A percentile compares a stretch with the other conserved stretches of the same genome.
These are phyloP conservation scores for Leptobrachium ailaonicum DNA, from an alignment of 2,113 vertebrate species.

Conservation along the genomic window DNA sequence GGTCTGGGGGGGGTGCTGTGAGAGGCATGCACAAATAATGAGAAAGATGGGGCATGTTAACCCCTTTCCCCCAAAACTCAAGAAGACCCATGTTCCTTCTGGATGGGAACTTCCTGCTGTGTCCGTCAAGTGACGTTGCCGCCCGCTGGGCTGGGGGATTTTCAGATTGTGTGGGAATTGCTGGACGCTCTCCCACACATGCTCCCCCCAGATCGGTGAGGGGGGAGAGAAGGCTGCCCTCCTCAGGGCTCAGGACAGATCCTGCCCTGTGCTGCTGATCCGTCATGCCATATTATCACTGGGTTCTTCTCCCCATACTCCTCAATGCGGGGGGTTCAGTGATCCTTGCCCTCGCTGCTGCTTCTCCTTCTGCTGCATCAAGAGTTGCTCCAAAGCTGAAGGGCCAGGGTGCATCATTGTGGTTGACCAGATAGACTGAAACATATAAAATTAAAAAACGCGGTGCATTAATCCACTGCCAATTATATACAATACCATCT, in stretches of 20 bases:
- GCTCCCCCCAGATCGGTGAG: slow-evolving; percentile 53
- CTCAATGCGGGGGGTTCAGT: slow-evolving; percentile 99
- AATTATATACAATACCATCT: too few relatives aligned
- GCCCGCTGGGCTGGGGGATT: slow-evolving; percentile 38
- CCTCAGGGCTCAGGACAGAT: slow-evolving; percentile 68
- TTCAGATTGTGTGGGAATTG: slow-evolving; percentile 35
- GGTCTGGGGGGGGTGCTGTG: slow-evolving; percentile 38
- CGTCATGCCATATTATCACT: slow-evolving; percentile 81
- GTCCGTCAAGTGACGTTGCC: slow-evolving; percentile 41
- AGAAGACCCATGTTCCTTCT: slow-evolving; percentile 45
- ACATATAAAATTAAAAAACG: background rate
- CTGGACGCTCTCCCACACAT: slow-evolving; percentile 37
- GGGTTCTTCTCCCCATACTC: slow-evolving; percentile 69
- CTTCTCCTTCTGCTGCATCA: slow-evolving; percentile 99
- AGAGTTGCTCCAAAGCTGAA: slow-evolving; percentile 96
- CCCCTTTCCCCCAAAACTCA: slow-evolving; percentile 40
- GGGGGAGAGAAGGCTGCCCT: slow-evolving; percentile 78
- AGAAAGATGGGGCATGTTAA: slow-evolving; percentile 36
- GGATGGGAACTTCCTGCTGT: slow-evolving; percentile 67
- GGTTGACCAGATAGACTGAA: slow-evolving; percentile 98
- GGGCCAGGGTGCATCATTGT: slow-evolving; percentile 98
- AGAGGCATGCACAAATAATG: slow-evolving; percentile 49
- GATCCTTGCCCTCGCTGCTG: slow-evolving; percentile 92
- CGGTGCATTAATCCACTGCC: too few relatives aligned
- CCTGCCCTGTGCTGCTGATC: slow-evolving; percentile 80